Evolutionary conservation across 2,113 vertebrate genomes (phyloP), one percentile per base, ranked within the genome.

Genomic region (Zosterops lateralis): DNA sequence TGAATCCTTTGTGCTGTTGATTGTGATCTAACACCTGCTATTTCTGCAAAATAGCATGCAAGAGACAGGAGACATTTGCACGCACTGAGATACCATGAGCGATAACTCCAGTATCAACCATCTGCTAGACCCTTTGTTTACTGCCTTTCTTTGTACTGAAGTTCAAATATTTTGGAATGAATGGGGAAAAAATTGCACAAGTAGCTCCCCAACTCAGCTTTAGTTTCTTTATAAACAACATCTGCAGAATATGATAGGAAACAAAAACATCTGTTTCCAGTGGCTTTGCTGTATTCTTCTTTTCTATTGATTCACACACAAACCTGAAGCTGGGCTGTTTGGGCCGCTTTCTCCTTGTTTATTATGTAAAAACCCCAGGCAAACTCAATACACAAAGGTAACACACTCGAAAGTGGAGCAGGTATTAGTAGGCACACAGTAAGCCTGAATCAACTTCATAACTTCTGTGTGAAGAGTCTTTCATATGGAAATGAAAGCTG

Each of bases 31-130:
- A 71, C 72, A 90, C 20, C 53, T 77, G 54, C 73, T 68, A 32
- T 36, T 87, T 94, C 73, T 94, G 91, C 82, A 94, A 94, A 96
- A 94, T 29, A 86, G 72, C 84, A 74, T 91, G 93, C 81, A 53
- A 95, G 58, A 91, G 12, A 73, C 32, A 62, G 16, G 54, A 95
- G 64, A 83, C 21, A 40, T 66, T 90, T 90, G 93, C 94, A 95
- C 38, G 56, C 90, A 77, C 17, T 78, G 58, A 81, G 96, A 95
- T 96, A 74, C 38, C 62, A 14, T 76, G 29, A 89, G 24, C 0
- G 92, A 96, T 97, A 96, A 89, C 44, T 90, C 21, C 1, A 1
- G 42, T 86, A 67, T 79, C 73, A 93, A 19, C 28, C 83, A 84
- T 93, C 73, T 92, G 83, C 50, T 86, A 85, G 83, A 87, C 72